These are phyloP conservation scores for Axea sp. DNA, from an alignment of 2,888 invertebrate species.

Conservation along the genomic window DNA sequence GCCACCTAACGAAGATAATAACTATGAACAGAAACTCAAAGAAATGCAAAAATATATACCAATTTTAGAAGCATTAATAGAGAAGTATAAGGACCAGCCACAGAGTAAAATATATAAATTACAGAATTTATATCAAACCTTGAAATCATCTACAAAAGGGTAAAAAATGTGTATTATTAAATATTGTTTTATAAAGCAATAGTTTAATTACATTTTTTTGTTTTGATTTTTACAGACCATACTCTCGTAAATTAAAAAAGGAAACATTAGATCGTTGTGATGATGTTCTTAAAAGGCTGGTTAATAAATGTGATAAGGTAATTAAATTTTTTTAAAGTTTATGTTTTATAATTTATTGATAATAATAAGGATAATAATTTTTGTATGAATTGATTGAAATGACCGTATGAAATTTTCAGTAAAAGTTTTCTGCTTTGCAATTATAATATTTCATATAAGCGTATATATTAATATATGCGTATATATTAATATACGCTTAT, in stretches of 20 bases:
- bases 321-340: background rate
- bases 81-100: conserved; percentile 80
- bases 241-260: conserved; percentile 83
- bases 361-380: no score
- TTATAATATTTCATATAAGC: no score
- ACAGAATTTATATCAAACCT: conserved; percentile 83
- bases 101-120: conserved; percentile 83
- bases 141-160: conserved; percentile 84
- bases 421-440: no score
- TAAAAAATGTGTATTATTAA: conserved; percentile 70
- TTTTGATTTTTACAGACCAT: conserved; percentile 9
- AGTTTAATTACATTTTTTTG: conserved; percentile 19
- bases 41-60: conserved; percentile 87
- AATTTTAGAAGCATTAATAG: conserved; percentile 86
- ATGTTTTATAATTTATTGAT: no score
- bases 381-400: no score
- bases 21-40: conserved; percentile 83
- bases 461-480: no score
- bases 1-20: conserved; percentile 68
- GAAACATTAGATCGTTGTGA: conserved; percentile 86
- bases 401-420: no score
- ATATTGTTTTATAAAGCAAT: no score
- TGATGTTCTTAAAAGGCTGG: conserved; percentile 84
- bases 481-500: no score
- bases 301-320: conserved; percentile 85